A percentile compares a stretch with the other conserved stretches of the same genome.
Evolutionary conservation across 1,140 invertebrate genomes (phyloP).

Genomic region (Drosophila persimilis): DNA sequence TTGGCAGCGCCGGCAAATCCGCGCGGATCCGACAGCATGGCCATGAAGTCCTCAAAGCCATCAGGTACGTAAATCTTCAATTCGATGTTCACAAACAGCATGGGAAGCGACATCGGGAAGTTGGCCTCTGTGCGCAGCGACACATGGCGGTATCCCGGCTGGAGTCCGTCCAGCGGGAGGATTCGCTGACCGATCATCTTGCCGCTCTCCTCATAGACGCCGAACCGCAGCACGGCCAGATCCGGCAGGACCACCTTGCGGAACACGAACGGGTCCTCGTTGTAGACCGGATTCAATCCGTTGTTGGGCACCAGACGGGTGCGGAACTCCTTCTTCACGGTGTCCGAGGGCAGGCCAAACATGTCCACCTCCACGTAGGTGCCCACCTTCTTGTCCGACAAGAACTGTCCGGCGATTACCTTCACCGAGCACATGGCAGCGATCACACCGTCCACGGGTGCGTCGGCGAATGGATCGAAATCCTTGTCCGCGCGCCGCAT

Average conservation of each 20-base stretch:
- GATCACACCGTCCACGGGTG: slow-evolving; percentile 99
- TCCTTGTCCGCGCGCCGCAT: slow-evolving; percentile 97
- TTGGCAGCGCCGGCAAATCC: slow-evolving; percentile 94
- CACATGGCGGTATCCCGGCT: slow-evolving; percentile 98
- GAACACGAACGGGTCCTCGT: slow-evolving; percentile 99
- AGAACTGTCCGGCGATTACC: slow-evolving; percentile 99
- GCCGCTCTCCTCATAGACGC: slow-evolving; percentile 99
- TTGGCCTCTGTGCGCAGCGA: slow-evolving; percentile 98
- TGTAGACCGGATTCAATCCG: slow-evolving; percentile 98
- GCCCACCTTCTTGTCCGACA: slow-evolving; percentile 99
- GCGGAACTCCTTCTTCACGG: slow-evolving; percentile 98
- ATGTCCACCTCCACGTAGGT: slow-evolving; percentile 99
- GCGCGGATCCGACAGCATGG: slow-evolving; percentile 97
- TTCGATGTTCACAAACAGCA: slow-evolving; percentile 99
- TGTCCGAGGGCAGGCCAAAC: slow-evolving; percentile 99
- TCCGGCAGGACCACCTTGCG: slow-evolving; percentile 99
- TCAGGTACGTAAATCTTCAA: slow-evolving; percentile 99
- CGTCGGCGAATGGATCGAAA: slow-evolving; percentile 99
- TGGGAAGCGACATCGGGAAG: slow-evolving; percentile 99
- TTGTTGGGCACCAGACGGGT: slow-evolving; percentile 98
- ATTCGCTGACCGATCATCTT: slow-evolving; percentile 98
- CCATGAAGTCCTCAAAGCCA: slow-evolving; percentile 99
- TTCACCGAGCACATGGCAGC: slow-evolving; percentile 99
- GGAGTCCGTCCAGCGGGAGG: slow-evolving; percentile 97
- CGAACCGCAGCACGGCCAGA: slow-evolving; percentile 97